Conservation (phyloP, 2,113 vertebrate genomes). For the Salminus brasiliensis region DNA sequence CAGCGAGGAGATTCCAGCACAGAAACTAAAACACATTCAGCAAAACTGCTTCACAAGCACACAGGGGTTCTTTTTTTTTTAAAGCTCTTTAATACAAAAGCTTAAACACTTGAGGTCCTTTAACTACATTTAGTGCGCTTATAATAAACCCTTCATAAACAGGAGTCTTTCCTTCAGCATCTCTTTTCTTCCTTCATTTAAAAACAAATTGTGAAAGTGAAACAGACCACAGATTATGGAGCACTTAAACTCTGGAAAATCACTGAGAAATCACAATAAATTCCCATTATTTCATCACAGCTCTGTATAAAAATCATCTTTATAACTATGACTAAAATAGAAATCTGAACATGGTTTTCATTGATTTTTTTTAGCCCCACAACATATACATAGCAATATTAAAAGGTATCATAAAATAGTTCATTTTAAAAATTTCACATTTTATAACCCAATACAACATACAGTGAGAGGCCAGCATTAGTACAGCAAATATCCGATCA, state of each 20-base stretch:
- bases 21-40: not conserved
- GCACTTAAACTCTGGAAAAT: slow-evolving; percentile 12
- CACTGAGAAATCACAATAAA: slow-evolving; percentile 13
- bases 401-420: slow-evolving; percentile 38
- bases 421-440: slow-evolving; percentile 51
- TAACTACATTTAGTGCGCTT: slow-evolving; percentile 35
- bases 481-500: not conserved
- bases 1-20: not conserved
- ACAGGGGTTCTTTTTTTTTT: not conserved
- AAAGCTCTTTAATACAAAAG: slow-evolving; percentile 46
- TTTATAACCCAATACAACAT: slow-evolving; percentile 6
- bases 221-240: slow-evolving; percentile 41
- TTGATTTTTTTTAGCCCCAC: not conserved
- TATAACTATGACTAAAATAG: slow-evolving; percentile 5
- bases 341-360: slow-evolving; percentile 5
- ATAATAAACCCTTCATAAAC: slow-evolving; percentile 46
- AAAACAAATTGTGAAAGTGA: slow-evolving; percentile 45
- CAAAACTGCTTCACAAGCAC: not conserved
- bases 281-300: slow-evolving; percentile 25
- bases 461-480: slow-evolving; percentile 41
- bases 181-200: slow-evolving; percentile 66
- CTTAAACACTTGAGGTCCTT: slow-evolving; percentile 14
- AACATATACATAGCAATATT: slow-evolving; percentile 55
- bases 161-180: slow-evolving; percentile 24
- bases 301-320: slow-evolving; percentile 33